phyloP scores from a whole-genome alignment of 2,888 invertebrate genomes.

The Apamea sordens region DNA sequence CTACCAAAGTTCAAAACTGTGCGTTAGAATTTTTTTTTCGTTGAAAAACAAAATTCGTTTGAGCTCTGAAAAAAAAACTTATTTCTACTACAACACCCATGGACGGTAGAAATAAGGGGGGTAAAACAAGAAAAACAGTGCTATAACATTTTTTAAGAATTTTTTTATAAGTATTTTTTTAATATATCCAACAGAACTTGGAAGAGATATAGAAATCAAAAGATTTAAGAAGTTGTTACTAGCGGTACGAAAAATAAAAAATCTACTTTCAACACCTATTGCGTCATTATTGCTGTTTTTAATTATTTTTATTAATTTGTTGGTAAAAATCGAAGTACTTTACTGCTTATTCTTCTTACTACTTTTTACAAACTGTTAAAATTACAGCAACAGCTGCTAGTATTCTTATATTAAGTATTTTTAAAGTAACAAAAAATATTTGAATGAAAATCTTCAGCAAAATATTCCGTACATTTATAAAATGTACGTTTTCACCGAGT shows the following conservation, averaged over 20 bases:
- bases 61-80: constrained; percentile 68
- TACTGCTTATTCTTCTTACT: constrained; percentile 3
- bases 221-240: constrained; percentile 78
- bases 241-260: constrained; percentile 85
- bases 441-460: constrained; percentile 24
- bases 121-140: constrained; percentile 62
- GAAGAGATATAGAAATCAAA: constrained; percentile 53
- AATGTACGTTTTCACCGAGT: constrained; percentile 54
- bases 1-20: constrained; percentile 64
- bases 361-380: constrained; percentile 51
- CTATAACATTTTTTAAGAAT: constrained; percentile 48
- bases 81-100: constrained; percentile 86
- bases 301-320: constrained; percentile 67
- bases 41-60: constrained; percentile 47
- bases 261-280: constrained; percentile 81
- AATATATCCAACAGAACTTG: constrained; percentile 48
- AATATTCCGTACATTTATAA: constrained; percentile 57
- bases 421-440: background rate
- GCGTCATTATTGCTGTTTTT: constrained; percentile 87
- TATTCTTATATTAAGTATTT: constrained; percentile 22
- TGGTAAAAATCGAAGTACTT: constrained; percentile 71
- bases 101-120: constrained; percentile 85
- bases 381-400: constrained; percentile 26
- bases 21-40: constrained; percentile 56
- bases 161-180: constrained; percentile 41